Evolutionary conservation across 2,888 invertebrate species (phyloP), one percentile per base, ranked within the genome.

Genomic region (Meloe dianella): DNA sequence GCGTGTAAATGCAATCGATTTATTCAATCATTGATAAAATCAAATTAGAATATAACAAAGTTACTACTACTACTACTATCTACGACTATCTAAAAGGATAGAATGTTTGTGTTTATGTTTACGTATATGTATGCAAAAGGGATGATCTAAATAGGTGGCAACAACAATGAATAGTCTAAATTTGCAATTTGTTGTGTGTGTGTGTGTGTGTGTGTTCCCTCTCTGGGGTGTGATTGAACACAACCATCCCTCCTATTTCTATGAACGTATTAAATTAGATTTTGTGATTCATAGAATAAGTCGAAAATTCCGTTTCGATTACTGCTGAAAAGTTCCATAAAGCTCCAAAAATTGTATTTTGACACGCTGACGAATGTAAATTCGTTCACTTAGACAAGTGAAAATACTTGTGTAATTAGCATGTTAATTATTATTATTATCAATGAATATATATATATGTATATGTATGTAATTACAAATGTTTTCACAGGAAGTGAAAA

Each of bases 1-100:
- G 54, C 64, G 70, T 71, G 66, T 68, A 71, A 73, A 62, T 65
- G 67, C 67, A 62, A 71, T 72, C 72, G 72, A 72, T 72, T 70
- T 70, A 71, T 61, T 73, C 74, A 69, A 75, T 75, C 75, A 73
- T 75, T 73, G 71, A 74, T 66, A 74, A 75, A 74, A 75, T 74
- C 72, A 65, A 72, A 69, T 71, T 70, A 71, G 65, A 54, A 54
- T 24, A 41, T 41, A 41, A 32, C 32, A 32, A 32, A 32, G 32
- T 32, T 1, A 10, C 32, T 32, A 9, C 32, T 32, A n/a, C n/a
- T n/a, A n/a, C n/a, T n/a, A n/a, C n/a, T n/a, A n/a, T n/a, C n/a
- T n/a, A n/a, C n/a, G n/a, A n/a, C n/a, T n/a, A n/a, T n/a, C n/a
- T n/a, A n/a, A n/a, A n/a, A 32, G 32, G 9, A 32, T 7, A 32